Conservation (phyloP, 2,888 invertebrate species). For the Drosophila parthenogenetica region DNA sequence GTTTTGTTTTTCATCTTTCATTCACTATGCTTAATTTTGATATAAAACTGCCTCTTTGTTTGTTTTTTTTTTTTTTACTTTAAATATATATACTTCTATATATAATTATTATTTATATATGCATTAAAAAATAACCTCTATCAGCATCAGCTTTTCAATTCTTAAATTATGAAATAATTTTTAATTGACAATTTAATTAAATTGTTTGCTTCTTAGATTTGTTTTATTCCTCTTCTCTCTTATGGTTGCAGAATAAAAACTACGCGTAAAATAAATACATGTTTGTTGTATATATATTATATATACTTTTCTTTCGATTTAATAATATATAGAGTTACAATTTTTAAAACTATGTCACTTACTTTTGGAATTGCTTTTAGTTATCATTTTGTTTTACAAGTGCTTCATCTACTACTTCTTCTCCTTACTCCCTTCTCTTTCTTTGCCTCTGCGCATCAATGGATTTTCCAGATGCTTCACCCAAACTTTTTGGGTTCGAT, state of each 20-base stretch:
- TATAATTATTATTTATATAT: slow-evolving; percentile 62
- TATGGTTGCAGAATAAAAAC: slow-evolving; percentile 71
- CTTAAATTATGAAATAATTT: slow-evolving; percentile 77
- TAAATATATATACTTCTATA: slow-evolving; percentile 56
- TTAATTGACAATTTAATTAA: slow-evolving; percentile 80
- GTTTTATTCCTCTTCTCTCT: slow-evolving; percentile 25
- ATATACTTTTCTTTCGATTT: slow-evolving; percentile 38
- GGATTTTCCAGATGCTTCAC: slow-evolving; percentile 20
- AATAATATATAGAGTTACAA: slow-evolving; percentile 61
- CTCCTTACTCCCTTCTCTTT: slow-evolving; percentile 1
- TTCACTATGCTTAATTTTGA: slow-evolving; percentile 74
- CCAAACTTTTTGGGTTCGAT: slow-evolving; percentile 25
- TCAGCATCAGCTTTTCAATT: slow-evolving; percentile 66
- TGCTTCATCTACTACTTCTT: slow-evolving; percentile 63
- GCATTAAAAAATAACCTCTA: slow-evolving; percentile 78
- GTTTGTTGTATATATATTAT: slow-evolving; percentile 60
- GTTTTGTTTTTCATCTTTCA: slow-evolving; percentile 29
- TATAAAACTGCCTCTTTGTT: slow-evolving; percentile 72
- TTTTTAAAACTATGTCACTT: slow-evolving; percentile 76
- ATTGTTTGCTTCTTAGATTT: slow-evolving; percentile 46
- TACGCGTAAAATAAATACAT: slow-evolving; percentile 79
- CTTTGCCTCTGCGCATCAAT: slow-evolving; percentile 15
- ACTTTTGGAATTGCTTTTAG: slow-evolving; percentile 81
- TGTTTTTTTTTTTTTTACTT: slow-evolving; percentile 16
- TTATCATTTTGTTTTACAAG: slow-evolving; percentile 78